Conservation (phyloP, 2,888 invertebrate species). For the Sinodicranocentrus sp. region DNA sequence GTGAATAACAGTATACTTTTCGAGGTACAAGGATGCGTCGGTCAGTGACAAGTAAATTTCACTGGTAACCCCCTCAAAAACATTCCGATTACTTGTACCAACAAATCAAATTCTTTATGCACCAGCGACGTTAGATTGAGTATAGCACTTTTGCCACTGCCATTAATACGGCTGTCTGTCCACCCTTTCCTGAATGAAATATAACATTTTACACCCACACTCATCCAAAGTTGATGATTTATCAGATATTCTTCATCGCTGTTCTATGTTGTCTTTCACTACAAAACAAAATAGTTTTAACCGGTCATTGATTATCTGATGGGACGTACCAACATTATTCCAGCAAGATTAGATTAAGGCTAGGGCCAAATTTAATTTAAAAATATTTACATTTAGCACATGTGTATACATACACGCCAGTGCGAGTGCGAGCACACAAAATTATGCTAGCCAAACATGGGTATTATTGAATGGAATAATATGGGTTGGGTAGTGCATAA, state of each 20-base stretch:
- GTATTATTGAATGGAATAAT: too few species aligned
- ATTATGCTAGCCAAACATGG: too few species aligned
- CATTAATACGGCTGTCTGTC: constrained; percentile 4
- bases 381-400: neutral
- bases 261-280: neutral
- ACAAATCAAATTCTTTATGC: neutral
- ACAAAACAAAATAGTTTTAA: neutral
- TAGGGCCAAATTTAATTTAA: neutral
- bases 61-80: neutral
- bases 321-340: neutral
- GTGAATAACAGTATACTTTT: too few species aligned
- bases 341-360: neutral
- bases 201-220: constrained; percentile 26
- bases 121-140: too few species aligned
- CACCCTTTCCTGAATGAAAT: constrained; percentile 24
- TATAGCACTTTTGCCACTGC: too few species aligned
- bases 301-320: neutral
- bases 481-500: neutral
- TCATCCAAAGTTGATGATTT: constrained; percentile 29
- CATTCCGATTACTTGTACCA: neutral
- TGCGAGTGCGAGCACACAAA: too few species aligned
- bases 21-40: too few species aligned
- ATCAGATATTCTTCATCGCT: neutral
- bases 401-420: too few species aligned
- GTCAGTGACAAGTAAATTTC: too few species aligned